Evolutionary conservation across 2,113 vertebrate species (phyloP), one percentile per base, ranked within the genome.

Genomic region (Ctenodactylus gundi): DNA sequence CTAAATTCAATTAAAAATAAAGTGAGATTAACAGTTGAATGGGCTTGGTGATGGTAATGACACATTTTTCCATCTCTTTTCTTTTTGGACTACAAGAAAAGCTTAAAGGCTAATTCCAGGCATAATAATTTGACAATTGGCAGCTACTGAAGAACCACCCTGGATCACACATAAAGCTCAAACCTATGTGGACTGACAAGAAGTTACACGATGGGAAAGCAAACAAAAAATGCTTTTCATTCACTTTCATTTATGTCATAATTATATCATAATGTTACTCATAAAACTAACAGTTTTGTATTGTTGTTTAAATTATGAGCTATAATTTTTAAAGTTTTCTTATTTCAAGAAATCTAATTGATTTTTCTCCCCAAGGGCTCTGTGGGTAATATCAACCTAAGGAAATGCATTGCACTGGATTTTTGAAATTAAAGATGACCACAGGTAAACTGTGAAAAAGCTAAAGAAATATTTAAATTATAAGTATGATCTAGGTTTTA

Each of bases 1-100:
- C 6, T 92, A 49, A 91, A 86, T 83, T n/a, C 18, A 70, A 46
- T 93, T 87, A 80, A 87, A 96, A 84, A 80, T 80, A 70, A 86
- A 95, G 44, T 62, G 36, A 65, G 60, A 25, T 68, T 77, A 92
- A 77, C 27, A 88, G 11, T 87, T 76, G n/a, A 44, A 44, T 21
- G 17, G 29, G 8, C 17, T 15, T 51, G 21, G 1, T 39, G 5
- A 44, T 75, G 21, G 21, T 58, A 92, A 85, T 62, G 27, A 67
- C 7, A 60, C 17, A 67, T 90, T 84, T 92, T 95, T 87, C 51
- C 34, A 25, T 23, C 4, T 13, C 2, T 31, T 92, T 46, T 41
- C n/a, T 78, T 90, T 34, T 83, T 90, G 49, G 4, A 82, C 73
- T 86, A 91, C 55, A 82, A 65, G 4, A 91, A 70, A 7, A 92